Evolutionary conservation across 2,888 invertebrate genomes (phyloP), one percentile per base, ranked within the genome.

Genomic region (Vanessa cardui): DNA sequence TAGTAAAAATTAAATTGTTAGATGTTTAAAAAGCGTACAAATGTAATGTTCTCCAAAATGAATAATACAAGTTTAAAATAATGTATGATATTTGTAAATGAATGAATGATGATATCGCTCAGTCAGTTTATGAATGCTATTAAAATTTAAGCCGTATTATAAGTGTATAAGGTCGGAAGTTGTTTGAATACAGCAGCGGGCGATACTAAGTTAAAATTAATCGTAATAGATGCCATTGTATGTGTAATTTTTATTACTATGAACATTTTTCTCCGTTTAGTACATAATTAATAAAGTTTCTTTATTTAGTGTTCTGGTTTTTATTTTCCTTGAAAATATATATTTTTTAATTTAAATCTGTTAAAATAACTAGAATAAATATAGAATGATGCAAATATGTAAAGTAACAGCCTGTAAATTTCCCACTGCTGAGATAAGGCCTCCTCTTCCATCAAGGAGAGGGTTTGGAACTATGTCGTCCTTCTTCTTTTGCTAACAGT

Each of bases 151-250:
- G 18, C 47, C 46, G 39, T 64, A 70, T 47, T 49, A 18, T 68
- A 62, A 60, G 56, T 12, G 21, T 33, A 45, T 64, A 68, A 60
- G 47, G 68, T 68, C 59, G 49, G 54, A 60, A 59, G 39, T 62
- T 59, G 58, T 49, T 46, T 47, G 12, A 20, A 50, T 20, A 20
- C 8, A 16, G 52, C 18, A 50, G 60, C 20, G 67, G 56, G 33
- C 56, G 31, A 70, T 62, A 59, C 69, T 84, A 81, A 80, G 79
- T 73, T 56, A 39, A 80, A 81, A 75, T 31, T 86, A 82, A 82
- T 65, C 16, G 70, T 72, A 71, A 82, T 87, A 87, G 84, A 89
- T 88, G 89, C 89, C 89, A 90, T 90, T 83, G 86, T 88, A 86
- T 79, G 80, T 88, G 85, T 88, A 85, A 84, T 83, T 84, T 87